Evolutionary conservation across 1,140 invertebrate species (phyloP).

Genomic region (Caenorhabditis tropicalis): DNA sequence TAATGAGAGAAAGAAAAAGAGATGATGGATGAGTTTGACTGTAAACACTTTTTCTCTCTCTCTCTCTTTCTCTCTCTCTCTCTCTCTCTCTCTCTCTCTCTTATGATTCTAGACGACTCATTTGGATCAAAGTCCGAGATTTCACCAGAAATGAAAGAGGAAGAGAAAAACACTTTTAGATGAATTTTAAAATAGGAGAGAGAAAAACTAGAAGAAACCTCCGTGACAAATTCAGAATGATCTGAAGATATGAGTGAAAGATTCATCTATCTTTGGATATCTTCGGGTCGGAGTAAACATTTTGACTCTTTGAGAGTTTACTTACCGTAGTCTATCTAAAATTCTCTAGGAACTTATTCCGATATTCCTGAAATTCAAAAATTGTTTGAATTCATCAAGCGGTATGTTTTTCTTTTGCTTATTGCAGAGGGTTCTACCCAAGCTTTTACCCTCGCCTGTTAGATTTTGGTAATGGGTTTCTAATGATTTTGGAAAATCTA

Average conservation of each 20-base stretch:
- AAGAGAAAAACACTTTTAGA: background rate
- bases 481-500: no score
- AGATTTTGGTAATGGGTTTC: no score
- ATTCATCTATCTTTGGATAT: background rate
- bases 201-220: background rate
- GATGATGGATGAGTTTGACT: constrained; percentile 21
- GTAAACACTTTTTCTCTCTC: no score
- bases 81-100: background rate
- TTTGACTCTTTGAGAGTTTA: background rate
- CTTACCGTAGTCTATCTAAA: background rate
- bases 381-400: no score
- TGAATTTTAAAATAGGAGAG: background rate
- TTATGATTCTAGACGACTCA: constrained; percentile 16
- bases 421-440: no score
- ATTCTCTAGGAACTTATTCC: no score
- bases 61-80: no score
- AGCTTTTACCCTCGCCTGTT: no score
- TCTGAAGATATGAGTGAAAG: no score
- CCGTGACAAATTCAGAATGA: constrained; percentile 18
- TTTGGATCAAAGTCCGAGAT: constrained; percentile 8
- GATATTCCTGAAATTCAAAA: no score
- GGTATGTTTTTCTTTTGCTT: no score
- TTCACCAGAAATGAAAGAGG: background rate
- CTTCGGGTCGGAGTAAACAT: background rate
- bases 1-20: background rate